Evolutionary conservation across 2,888 invertebrate species (phyloP).

Genomic region (Polyommatus icarus): DNA sequence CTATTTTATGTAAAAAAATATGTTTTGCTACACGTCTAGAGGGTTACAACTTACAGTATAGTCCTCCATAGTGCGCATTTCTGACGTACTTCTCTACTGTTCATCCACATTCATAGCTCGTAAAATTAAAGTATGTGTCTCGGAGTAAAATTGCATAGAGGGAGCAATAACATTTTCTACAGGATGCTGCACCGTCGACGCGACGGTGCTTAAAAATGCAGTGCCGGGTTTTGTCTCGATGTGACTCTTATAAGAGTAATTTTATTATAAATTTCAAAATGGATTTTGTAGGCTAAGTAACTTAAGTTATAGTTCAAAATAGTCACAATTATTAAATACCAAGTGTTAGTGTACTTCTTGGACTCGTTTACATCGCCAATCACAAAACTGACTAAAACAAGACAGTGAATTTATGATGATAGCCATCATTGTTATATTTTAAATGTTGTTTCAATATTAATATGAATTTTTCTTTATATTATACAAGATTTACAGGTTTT

Average conservation of each 20-base stretch:
- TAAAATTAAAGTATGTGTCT: background rate
- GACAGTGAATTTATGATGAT: background rate
- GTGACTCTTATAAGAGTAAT: too few relatives aligned
- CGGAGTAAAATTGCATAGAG: background rate
- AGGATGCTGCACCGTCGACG: too few relatives aligned
- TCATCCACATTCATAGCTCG: background rate
- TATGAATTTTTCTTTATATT: too few relatives aligned
- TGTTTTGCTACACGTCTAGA: background rate
- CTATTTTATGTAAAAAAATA: slow-evolving; percentile 3
- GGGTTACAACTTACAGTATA: background rate
- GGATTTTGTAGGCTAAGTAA: too few relatives aligned
- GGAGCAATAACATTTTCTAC: background rate
- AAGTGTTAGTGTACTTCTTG: background rate
- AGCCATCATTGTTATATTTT: too few relatives aligned
- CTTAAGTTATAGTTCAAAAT: too few relatives aligned
- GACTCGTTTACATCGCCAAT: background rate
- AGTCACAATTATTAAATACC: too few relatives aligned
- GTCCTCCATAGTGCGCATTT: background rate
- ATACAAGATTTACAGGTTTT: too few relatives aligned
- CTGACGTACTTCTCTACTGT: background rate
- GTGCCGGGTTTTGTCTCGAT: too few relatives aligned
- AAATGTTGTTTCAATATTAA: too few relatives aligned
- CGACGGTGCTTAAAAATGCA: too few relatives aligned
- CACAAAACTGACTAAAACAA: background rate
- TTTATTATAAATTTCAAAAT: too few relatives aligned